phyloP scores from a whole-genome alignment of 2,113 vertebrate species.

The Promerops cafer region DNA sequence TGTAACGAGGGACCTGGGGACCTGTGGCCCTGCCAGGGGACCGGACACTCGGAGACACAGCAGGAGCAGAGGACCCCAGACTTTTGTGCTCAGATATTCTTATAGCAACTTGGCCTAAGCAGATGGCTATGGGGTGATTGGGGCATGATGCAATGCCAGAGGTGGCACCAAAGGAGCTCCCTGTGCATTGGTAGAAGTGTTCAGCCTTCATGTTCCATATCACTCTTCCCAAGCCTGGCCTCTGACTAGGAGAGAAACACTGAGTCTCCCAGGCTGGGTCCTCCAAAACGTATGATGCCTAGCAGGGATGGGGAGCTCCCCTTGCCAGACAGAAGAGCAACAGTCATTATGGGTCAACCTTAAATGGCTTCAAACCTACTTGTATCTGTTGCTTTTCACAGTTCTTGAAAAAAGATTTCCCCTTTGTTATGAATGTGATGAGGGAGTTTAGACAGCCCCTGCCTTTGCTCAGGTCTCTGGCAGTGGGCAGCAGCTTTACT shows the following conservation, averaged over 20 bases:
- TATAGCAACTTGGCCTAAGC: neutral
- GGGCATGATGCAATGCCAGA: accelerated
- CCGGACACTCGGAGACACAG: accelerated
- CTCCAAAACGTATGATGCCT: neutral
- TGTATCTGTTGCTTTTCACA: neutral
- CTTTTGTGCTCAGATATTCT: neutral
- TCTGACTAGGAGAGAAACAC: neutral
- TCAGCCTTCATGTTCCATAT: neutral
- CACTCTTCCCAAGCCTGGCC: neutral
- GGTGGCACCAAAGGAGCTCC: neutral
- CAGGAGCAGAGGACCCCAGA: neutral
- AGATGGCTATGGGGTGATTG: neutral
- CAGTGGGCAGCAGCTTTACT: neutral
- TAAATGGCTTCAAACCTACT: neutral
- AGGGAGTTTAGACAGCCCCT: neutral
- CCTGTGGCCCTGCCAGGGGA: neutral
- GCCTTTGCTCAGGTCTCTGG: neutral
- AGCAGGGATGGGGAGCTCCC: neutral
- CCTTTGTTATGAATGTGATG: neutral
- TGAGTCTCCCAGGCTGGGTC: neutral
- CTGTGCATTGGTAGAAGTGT: neutral
- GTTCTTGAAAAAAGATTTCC: neutral
- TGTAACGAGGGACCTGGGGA: accelerated
- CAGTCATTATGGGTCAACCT: neutral
- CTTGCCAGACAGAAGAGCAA: neutral